Evolutionary conservation across 1,140 invertebrate genomes (phyloP).

Genomic region (Paramacrobiotus metropolitanus): DNA sequence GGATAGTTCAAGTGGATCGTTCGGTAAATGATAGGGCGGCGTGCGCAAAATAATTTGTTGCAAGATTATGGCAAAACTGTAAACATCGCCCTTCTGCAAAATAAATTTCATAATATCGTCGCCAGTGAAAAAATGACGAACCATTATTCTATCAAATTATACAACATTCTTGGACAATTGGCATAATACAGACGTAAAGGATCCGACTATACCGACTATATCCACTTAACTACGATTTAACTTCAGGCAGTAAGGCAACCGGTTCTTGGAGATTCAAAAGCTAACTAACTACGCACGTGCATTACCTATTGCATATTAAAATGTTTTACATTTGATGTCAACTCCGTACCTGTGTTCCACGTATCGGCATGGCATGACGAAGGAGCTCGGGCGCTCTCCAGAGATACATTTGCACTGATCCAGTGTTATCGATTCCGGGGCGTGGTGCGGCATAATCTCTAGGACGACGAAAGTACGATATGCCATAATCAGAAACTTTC

Average conservation of each 20-base stretch:
- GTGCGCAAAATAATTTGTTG: background rate
- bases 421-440: no score
- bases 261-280: no score
- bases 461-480: slow-evolving; percentile 9
- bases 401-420: no score
- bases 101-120: no score
- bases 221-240: no score
- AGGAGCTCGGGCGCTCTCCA: slow-evolving; percentile 45
- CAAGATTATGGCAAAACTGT: background rate
- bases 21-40: background rate
- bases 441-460: slow-evolving; percentile 7
- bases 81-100: background rate
- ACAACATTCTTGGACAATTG: no score
- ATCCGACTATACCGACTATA: no score
- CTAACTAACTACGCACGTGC: no score
- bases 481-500: background rate
- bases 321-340: no score
- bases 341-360: background rate
- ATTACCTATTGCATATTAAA: no score
- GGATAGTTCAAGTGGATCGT: background rate
- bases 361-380: slow-evolving; percentile 19
- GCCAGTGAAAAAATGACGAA: background rate
- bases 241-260: no score
- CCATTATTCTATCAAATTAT: background rate
- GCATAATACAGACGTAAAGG: no score